phyloP scores from a whole-genome alignment of 2,113 vertebrate species.

The Odocoileus hemionus region DNA sequence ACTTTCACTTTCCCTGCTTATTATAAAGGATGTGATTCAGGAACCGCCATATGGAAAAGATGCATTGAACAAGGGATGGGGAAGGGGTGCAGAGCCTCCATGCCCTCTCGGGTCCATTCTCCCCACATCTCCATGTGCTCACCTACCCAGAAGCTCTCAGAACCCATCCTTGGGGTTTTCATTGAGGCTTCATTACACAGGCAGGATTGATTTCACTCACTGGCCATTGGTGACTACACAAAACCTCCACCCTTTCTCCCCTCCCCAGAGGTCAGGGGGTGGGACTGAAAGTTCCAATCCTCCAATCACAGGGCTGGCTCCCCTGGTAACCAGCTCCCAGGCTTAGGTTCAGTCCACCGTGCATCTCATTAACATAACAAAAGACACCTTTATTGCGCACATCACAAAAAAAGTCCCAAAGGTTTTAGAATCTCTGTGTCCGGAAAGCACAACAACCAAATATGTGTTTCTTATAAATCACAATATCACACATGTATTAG shows the following conservation, averaged over 20 bases:
- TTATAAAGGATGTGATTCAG: neutral
- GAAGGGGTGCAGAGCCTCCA: neutral
- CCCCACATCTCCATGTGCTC: neutral
- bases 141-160: neutral
- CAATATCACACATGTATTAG: neutral
- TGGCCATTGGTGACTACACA: neutral
- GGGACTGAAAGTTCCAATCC: neutral
- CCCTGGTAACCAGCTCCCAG: neutral
- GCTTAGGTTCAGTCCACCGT: neutral
- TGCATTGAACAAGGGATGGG: neutral
- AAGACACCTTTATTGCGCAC: neutral
- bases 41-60: neutral
- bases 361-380: neutral
- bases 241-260: neutral
- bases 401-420: neutral
- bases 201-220: neutral
- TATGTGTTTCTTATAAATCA: neutral
- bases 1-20: neutral
- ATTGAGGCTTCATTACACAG: neutral
- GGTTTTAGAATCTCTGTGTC: neutral
- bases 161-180: neutral
- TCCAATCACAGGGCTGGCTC: neutral
- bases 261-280: neutral
- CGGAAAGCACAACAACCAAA: neutral
- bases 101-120: neutral